Base-by-base conservation (phyloP, 2,888 invertebrate genomes). In the Sinotaia quadrata region DNA sequence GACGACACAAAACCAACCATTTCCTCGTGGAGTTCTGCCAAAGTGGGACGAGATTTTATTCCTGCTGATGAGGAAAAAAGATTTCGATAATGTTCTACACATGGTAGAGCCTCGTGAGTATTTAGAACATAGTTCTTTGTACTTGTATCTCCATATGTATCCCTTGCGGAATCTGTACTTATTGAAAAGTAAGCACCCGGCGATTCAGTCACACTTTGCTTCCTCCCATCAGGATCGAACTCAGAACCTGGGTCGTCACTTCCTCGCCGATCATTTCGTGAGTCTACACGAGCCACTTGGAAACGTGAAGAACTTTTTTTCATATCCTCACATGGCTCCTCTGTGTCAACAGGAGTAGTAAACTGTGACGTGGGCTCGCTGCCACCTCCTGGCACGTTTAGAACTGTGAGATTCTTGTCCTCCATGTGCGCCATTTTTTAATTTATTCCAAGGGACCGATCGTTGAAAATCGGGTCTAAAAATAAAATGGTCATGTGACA, bases 1-100 rank as follows among this genome's bases (percentile, higher is more conserved):
- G 63, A 63, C 63, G 63, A 63, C 63, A 63, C 47, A 34, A 44
- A 51, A 44, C 67, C 67, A 72, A 83, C 82, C 80, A 82, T 76
- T 82, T 83, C 86, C 69, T 88, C 87, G 71, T 88, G 89, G 18
- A 89, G 80, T 74, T 89, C 87, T 51, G 85, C 87, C 4, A 89
- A 74, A 2, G 88, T 89, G 5, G 89, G 89, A 68, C 89, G 71
- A 5, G 80, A 71, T 69, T 81, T 82, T 33, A 83, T 37, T 10
- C 69, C 61, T 3, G 77, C 79, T 18, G 83, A 83, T 8, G 85
- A 80, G 37, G 82, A 81, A 66, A 85, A 71, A 34, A 85, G 72
- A 75, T 84, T 84, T 52, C 84, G 74, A 72, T 84, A 84, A 69
- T 83, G 82, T 63, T 83, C 84, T 51, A 82, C 76, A 63, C 82